A percentile compares a stretch with the other conserved stretches of the same genome.
Evolutionary conservation across 2,113 vertebrate genomes (phyloP).

Genomic region (Fulica atra): DNA sequence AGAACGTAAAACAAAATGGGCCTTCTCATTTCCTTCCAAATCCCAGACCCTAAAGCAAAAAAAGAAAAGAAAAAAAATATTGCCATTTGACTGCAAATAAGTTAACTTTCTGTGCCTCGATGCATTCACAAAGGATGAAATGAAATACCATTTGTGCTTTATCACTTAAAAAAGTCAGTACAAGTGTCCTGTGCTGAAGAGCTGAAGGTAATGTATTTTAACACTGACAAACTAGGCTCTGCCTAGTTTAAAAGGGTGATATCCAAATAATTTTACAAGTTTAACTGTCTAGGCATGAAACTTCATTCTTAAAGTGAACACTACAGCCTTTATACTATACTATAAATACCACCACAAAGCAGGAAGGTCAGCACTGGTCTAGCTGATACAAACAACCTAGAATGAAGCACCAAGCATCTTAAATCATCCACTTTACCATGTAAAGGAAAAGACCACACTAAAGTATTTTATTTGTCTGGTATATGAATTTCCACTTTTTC

Average conservation of each 20-base stretch:
- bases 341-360: not conserved
- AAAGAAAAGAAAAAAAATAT: not conserved
- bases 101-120: not conserved
- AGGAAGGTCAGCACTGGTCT: not conserved
- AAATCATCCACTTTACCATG: not conserved
- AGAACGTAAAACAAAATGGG: constrained; percentile 87
- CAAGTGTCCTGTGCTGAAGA: not conserved
- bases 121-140: not conserved
- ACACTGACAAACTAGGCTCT: not conserved
- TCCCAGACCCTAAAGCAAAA: constrained; percentile 87
- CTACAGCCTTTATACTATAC: not conserved
- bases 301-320: not conserved
- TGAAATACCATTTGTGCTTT: not conserved
- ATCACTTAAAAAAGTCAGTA: not conserved
- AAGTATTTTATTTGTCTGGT: not conserved
- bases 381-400: not conserved
- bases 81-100: not conserved
- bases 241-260: not conserved
- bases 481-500: not conserved
- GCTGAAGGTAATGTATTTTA: not conserved
- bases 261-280: not conserved
- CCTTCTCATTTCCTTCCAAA: constrained; percentile 87
- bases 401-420: not conserved
- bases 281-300: not conserved
- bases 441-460: not conserved